Percentiles rank a stretch among this genome's conserved stretches.
Conservation (phyloP, 2,888 invertebrate species). For the Caenorhabditis zanzibari region DNA sequence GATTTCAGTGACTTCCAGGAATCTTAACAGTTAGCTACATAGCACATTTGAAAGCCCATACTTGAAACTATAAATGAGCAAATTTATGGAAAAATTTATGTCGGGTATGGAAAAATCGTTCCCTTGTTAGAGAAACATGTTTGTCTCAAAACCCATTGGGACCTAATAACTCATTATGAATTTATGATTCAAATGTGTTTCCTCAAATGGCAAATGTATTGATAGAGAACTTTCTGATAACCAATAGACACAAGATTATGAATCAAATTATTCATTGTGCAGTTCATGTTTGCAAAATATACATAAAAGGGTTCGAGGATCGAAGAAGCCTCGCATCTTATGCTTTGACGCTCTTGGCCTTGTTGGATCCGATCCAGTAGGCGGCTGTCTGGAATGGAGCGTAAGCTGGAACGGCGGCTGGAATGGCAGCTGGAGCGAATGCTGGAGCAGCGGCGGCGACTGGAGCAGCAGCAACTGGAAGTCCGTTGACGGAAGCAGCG, state of each 20-base stretch:
- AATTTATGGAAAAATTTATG: no score
- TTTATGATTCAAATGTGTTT: neutral
- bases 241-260: neutral
- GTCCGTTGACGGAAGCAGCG: constrained; percentile 40
- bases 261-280: constrained; percentile 40
- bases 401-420: constrained; percentile 70
- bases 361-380: constrained; percentile 68
- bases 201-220: no score
- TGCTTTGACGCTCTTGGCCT: constrained; percentile 66
- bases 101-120: no score
- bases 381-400: constrained; percentile 70
- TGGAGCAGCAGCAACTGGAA: constrained; percentile 58
- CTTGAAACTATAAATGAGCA: no score
- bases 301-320: constrained; percentile 39
- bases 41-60: no score
- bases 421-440: constrained; percentile 54
- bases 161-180: no score
- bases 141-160: no score
- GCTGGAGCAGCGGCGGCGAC: constrained; percentile 35
- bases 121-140: no score
- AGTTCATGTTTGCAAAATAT: constrained; percentile 52
- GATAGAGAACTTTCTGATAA: neutral
- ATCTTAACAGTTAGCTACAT: no score
- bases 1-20: no score
- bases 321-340: constrained; percentile 46